These are phyloP conservation scores for Whitmania pigra DNA, from an alignment of 1,140 invertebrate species.

Conservation along the genomic window DNA sequence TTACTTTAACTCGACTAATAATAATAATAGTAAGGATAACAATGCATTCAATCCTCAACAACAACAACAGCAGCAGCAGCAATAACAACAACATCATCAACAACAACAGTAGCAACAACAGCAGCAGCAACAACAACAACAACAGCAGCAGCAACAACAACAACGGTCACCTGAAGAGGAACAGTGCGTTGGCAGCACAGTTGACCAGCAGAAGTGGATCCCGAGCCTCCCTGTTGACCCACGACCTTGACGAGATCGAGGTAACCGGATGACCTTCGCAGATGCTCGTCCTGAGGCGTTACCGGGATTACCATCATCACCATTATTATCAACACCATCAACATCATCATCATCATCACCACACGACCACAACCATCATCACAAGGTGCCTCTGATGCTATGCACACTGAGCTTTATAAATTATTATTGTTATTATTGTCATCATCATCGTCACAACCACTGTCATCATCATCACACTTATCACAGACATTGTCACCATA, in stretches of 20 bases:
- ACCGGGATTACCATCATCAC: too few relatives aligned
- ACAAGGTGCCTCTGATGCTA: too few relatives aligned
- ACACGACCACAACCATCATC: too few relatives aligned
- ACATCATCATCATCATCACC: slow-evolving; percentile 44
- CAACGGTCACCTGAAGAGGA: slow-evolving; percentile 49
- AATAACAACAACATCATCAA: not conserved
- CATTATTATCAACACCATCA: too few relatives aligned
- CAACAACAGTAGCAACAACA: not conserved
- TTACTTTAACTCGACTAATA: too few relatives aligned
- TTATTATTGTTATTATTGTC: too few relatives aligned
- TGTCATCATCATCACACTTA: too few relatives aligned
- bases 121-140: not conserved
- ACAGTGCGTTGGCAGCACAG: slow-evolving; percentile 60
- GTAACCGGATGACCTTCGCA: slow-evolving; percentile 54
- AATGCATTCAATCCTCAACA: not conserved
- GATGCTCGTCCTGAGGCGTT: slow-evolving; percentile 34
- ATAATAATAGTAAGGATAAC: too few relatives aligned
- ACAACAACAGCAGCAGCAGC: not conserved
- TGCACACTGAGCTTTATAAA: too few relatives aligned
- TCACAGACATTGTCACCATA: too few relatives aligned
- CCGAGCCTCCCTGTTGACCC: slow-evolving; percentile 61
- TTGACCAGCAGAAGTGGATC: slow-evolving; percentile 67
- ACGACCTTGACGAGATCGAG: slow-evolving; percentile 64
- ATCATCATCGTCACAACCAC: too few relatives aligned
- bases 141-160: not conserved